These are phyloP conservation scores for Rhyacophila brunnea DNA, from an alignment of 1,140 invertebrate species.

Conservation along the genomic window DNA sequence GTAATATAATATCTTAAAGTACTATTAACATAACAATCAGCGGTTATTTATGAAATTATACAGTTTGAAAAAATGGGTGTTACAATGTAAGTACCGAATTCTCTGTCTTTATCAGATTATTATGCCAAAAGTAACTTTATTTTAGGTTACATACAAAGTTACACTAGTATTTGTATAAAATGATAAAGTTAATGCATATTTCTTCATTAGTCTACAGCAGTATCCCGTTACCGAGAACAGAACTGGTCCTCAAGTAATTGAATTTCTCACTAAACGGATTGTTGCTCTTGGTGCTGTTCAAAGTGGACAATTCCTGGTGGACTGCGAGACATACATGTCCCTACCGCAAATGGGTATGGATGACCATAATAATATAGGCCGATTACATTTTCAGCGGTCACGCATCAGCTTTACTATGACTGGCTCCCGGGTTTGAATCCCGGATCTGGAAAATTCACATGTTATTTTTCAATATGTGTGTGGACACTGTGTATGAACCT, in stretches of 20 bases:
- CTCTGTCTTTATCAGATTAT: background rate
- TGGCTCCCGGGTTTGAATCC: too few relatives aligned
- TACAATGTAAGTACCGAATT: slow-evolving; percentile 19
- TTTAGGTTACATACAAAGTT: background rate
- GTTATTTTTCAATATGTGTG: too few relatives aligned
- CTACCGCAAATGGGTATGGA: slow-evolving; percentile 69
- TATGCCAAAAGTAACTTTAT: too few relatives aligned
- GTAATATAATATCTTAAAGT: too few relatives aligned
- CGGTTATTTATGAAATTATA: too few relatives aligned
- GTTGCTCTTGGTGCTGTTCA: slow-evolving; percentile 81
- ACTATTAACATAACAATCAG: too few relatives aligned
- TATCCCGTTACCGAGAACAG: slow-evolving; percentile 84
- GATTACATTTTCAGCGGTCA: too few relatives aligned
- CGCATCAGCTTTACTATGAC: too few relatives aligned
- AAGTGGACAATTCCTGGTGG: slow-evolving; percentile 86
- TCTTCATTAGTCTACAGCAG: slow-evolving; percentile 64
- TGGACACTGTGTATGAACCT: too few relatives aligned
- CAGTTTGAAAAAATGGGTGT: slow-evolving; percentile 22
- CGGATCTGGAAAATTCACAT: too few relatives aligned
- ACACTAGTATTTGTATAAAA: background rate
- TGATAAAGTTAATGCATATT: background rate
- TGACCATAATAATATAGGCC: too few relatives aligned
- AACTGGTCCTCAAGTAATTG: slow-evolving; percentile 82
- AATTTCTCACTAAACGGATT: slow-evolving; percentile 81
- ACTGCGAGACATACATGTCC: slow-evolving; percentile 91